These are phyloP conservation scores for Eueremaeus valkanovi DNA, from an alignment of 2,888 invertebrate genomes.

Conservation along the genomic window DNA sequence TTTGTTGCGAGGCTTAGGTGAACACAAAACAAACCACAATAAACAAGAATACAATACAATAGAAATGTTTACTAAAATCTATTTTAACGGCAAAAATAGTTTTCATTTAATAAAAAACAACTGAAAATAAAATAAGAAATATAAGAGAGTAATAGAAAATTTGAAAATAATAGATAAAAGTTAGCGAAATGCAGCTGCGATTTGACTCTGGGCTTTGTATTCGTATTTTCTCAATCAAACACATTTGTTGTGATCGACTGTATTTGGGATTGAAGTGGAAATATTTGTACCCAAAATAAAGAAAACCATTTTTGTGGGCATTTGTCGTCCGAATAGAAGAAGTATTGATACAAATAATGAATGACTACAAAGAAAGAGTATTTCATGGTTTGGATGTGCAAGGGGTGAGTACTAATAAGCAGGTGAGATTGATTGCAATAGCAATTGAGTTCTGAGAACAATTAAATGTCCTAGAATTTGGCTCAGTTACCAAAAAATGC, in stretches of 20 bases:
- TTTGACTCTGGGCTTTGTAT: slow-evolving; percentile 17
- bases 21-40: not conserved
- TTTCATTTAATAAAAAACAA: slow-evolving; percentile 1
- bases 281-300: not conserved
- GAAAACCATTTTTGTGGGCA: not conserved
- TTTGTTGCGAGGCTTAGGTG: not conserved
- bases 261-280: slow-evolving; percentile 22
- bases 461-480: no score
- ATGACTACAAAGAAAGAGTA: not conserved
- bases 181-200: slow-evolving; percentile 30
- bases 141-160: not conserved
- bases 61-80: not conserved
- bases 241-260: slow-evolving; percentile 20
- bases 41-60: not conserved
- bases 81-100: not conserved
- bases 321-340: not conserved
- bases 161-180: not conserved
- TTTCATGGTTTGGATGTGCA: no score
- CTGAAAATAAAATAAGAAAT: not conserved
- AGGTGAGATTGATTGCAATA: no score
- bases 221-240: slow-evolving; percentile 27
- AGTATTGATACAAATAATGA: slow-evolving; percentile 15
- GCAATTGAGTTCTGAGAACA: no score
- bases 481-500: no score
- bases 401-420: no score